Evolutionary conservation across 2,888 invertebrate genomes (phyloP).

Genomic region (Perdita meconis): DNA sequence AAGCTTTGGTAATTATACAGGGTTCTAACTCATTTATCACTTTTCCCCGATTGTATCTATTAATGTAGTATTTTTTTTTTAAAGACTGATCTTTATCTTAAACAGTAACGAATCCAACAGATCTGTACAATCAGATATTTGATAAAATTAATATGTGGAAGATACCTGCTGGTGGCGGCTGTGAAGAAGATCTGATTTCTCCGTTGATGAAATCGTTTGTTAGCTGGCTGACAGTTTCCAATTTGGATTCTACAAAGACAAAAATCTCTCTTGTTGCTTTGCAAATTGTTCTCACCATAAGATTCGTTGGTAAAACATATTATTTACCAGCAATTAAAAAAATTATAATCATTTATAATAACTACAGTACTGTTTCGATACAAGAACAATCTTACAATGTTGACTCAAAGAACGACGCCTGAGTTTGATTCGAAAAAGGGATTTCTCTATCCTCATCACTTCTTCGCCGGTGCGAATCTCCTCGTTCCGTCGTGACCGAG

Average conservation of each 20-base stretch:
- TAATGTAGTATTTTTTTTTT: too few species aligned
- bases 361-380: too few species aligned
- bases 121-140: neutral
- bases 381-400: too few species aligned
- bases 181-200: constrained; percentile 26
- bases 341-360: too few species aligned
- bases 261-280: neutral
- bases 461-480: too few species aligned
- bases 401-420: too few species aligned
- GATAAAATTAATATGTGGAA: neutral
- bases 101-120: neutral
- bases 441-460: too few species aligned
- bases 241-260: constrained; percentile 31
- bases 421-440: too few species aligned
- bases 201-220: constrained; percentile 47
- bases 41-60: too few species aligned
- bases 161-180: constrained; percentile 26
- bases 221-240: neutral
- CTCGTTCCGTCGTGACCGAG: too few species aligned
- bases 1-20: too few species aligned
- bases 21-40: too few species aligned
- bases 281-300: neutral
- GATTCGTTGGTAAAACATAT: neutral
- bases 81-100: neutral
- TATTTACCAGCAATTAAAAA: neutral